These are phyloP conservation scores for Catajapyx aquilonaris DNA, from an alignment of 1,140 invertebrate species.

Conservation along the genomic window DNA sequence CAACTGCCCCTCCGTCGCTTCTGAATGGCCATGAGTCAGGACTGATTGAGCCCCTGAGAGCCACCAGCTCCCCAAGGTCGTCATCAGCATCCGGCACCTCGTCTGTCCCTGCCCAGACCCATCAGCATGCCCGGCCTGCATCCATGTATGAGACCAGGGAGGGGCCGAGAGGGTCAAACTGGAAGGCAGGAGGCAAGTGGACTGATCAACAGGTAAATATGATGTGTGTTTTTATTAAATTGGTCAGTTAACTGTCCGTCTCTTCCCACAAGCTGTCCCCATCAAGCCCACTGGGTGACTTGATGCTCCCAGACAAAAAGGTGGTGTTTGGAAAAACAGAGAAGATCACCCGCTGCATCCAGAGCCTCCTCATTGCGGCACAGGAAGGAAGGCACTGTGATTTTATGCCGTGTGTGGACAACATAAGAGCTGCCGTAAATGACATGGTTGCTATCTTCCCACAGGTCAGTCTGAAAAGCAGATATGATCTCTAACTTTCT, in stretches of 20 bases:
- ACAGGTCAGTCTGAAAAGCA: no score
- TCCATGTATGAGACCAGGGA: slow-evolving; percentile 70
- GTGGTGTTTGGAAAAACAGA: no score
- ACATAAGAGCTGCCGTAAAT: neutral
- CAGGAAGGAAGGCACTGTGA: neutral
- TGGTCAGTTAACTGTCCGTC: no score
- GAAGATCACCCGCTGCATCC: neutral
- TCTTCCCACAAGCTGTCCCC: no score
- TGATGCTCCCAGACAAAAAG: no score
- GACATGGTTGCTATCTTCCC: neutral
- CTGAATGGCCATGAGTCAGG: slow-evolving; percentile 8
- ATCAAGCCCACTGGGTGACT: no score
- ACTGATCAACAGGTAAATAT: no score
- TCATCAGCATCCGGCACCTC: neutral
- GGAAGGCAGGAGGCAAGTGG: no score
- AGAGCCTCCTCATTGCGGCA: neutral
- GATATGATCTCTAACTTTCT: no score
- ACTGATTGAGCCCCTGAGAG: neutral
- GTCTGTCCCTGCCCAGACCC: slow-evolving; percentile 14
- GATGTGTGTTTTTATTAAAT: no score
- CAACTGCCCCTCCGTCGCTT: slow-evolving; percentile 11
- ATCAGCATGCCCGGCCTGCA: slow-evolving; percentile 37
- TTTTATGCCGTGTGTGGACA: neutral
- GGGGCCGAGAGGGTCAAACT: no score
- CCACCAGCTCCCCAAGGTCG: neutral